A percentile compares a stretch with the other conserved stretches of the same genome.
These are phyloP conservation scores for Taenaris catops DNA, from an alignment of 2,888 invertebrate species.

Conservation along the genomic window DNA sequence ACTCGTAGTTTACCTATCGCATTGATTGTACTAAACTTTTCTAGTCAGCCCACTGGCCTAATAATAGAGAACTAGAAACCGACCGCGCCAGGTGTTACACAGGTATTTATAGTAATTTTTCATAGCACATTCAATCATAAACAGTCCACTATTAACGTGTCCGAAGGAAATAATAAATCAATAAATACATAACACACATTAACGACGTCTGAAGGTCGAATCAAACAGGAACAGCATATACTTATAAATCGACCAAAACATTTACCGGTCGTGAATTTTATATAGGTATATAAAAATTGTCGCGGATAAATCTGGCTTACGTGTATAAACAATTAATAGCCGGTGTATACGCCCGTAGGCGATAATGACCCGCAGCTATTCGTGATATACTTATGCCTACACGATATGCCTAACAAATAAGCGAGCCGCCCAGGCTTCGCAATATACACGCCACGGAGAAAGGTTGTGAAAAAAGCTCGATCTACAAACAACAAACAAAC, in stretches of 20 bases:
- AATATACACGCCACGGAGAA: too few relatives aligned
- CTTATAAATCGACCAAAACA: conserved; percentile 16
- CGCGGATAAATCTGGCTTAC: conserved; percentile 3
- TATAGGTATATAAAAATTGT: conserved; percentile 8
- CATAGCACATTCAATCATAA: conserved; percentile 10
- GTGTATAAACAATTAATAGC: not conserved
- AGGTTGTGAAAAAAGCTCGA: too few relatives aligned
- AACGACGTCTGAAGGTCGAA: conserved; percentile 32
- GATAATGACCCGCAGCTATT: too few relatives aligned
- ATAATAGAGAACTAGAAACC: too few relatives aligned
- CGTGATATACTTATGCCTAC: too few relatives aligned
- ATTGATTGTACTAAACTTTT: too few relatives aligned
- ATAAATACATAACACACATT: conserved; percentile 36
- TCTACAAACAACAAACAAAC: too few relatives aligned
- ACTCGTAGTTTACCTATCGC: too few relatives aligned
- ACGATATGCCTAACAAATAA: too few relatives aligned
- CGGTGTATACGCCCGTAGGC: too few relatives aligned
- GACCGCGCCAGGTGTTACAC: conserved; percentile 3
- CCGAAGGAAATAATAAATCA: conserved; percentile 35
- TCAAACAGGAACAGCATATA: conserved; percentile 22
- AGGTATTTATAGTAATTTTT: conserved; percentile 7
- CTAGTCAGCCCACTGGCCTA: too few relatives aligned
- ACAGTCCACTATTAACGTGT: conserved; percentile 8
- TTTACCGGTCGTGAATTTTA: conserved; percentile 19
- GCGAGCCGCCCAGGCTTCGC: too few relatives aligned